Evolutionary conservation across 2,888 invertebrate species (phyloP).

Genomic region (Plagiodera versicolora): DNA sequence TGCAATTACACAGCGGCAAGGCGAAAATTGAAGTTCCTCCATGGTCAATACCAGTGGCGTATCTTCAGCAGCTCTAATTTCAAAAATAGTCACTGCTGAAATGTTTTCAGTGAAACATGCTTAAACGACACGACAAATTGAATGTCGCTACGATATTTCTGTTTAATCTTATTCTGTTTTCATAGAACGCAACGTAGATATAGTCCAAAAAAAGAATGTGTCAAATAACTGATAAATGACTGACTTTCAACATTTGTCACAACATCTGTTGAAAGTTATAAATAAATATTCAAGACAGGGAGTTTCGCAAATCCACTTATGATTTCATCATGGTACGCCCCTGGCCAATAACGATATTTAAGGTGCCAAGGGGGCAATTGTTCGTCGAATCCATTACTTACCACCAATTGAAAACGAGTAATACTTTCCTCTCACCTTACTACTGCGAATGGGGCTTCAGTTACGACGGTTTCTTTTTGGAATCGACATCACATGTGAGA

Average conservation of each 20-base stretch:
- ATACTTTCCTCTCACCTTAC: constrained; percentile 11
- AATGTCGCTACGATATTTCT: too few species aligned
- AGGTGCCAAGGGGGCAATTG: constrained; percentile 11
- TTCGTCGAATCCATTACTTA: constrained; percentile 11
- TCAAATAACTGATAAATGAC: too few species aligned
- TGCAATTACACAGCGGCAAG: constrained; percentile 37
- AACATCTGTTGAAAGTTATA: too few species aligned
- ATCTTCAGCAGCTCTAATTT: background rate
- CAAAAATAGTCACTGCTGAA: too few species aligned
- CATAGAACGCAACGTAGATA: too few species aligned
- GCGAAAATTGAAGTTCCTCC: constrained; percentile 19
- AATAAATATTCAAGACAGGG: too few species aligned
- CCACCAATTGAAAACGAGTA: constrained; percentile 10
- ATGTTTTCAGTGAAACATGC: too few species aligned
- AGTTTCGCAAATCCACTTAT: background rate
- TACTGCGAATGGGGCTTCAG: constrained; percentile 1
- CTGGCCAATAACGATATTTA: constrained; percentile 12
- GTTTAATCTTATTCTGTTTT: too few species aligned
- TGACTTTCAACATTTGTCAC: too few species aligned
- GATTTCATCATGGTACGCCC: background rate
- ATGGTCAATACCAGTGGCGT: constrained; percentile 6
- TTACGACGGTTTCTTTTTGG: background rate
- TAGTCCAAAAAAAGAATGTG: too few species aligned
- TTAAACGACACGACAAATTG: too few species aligned
- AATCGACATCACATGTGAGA: background rate